These are phyloP conservation scores for Otolemur garnettii DNA, from an alignment of 2,113 vertebrate species.

Conservation along the genomic window DNA sequence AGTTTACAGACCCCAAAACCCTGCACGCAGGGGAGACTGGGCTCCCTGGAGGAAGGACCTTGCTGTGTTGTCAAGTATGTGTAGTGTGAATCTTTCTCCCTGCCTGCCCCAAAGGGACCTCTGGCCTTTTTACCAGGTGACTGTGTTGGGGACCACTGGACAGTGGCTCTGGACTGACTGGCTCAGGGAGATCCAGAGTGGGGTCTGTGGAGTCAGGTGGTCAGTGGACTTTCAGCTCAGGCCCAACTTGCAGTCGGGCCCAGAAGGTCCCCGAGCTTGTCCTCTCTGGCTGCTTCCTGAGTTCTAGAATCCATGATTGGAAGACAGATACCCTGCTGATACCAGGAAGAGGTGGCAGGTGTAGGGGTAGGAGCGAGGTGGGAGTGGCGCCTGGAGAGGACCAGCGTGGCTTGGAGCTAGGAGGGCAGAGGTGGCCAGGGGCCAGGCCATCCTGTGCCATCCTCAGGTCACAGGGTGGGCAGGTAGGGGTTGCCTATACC, in stretches of 20 bases:
- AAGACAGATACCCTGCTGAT: not conserved
- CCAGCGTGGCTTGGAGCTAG: not conserved
- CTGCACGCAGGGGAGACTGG: not conserved
- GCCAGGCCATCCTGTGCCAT: no score
- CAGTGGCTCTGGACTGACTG: not conserved
- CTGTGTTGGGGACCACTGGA: not conserved
- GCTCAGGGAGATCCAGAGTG: not conserved
- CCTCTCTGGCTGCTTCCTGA: not conserved
- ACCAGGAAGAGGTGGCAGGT: not conserved
- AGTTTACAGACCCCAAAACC: no score
- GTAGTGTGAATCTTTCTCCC: rapidly evolving
- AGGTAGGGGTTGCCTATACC: not conserved
- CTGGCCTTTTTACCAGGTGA: not conserved
- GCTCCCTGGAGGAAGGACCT: not conserved
- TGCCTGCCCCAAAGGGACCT: not conserved
- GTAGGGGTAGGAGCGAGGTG: no score
- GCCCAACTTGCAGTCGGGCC: not conserved
- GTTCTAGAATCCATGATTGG: not conserved
- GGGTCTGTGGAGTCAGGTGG: not conserved
- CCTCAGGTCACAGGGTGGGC: not conserved
- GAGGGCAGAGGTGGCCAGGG: not conserved
- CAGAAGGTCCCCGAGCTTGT: not conserved
- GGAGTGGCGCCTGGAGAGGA: not conserved
- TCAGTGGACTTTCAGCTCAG: not conserved
- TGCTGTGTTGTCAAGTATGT: no score